phyloP scores from a whole-genome alignment of 2,113 vertebrate genomes.

The Cinclus mexicanus region DNA sequence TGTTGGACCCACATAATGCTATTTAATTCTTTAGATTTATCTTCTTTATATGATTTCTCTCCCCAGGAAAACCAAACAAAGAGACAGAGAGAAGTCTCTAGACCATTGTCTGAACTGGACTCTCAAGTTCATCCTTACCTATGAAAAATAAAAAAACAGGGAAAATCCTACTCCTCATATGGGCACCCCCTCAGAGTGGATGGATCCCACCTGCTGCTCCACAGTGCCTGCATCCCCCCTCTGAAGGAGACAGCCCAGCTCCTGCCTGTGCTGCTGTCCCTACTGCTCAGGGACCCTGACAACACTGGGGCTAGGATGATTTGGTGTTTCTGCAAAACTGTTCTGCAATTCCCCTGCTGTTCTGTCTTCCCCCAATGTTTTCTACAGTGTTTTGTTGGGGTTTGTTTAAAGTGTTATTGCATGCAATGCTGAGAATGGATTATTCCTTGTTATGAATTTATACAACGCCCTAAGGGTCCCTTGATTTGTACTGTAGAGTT shows the following conservation, averaged over 20 bases:
- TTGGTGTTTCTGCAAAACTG: not conserved
- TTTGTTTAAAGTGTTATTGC: not conserved
- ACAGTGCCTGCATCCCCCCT: not conserved
- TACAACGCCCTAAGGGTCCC: not conserved
- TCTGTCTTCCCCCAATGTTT: not conserved
- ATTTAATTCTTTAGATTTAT: not conserved
- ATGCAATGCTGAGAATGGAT: not conserved
- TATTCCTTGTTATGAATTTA: slow-evolving; percentile 51
- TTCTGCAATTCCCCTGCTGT: not conserved
- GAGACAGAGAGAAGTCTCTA: not conserved
- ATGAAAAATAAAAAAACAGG: not conserved
- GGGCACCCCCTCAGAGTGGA: not conserved
- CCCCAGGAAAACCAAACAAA: not conserved
- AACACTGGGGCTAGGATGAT: not conserved
- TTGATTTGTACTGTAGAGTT: slow-evolving; percentile 39
- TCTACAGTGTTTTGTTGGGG: not conserved
- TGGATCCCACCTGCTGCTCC: not conserved
- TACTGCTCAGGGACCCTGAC: not conserved
- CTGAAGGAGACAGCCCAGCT: not conserved
- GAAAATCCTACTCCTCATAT: not conserved
- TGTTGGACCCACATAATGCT: fast-evolving
- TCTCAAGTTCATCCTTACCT: not conserved
- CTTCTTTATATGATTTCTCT: not conserved
- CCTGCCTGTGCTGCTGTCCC: not conserved
- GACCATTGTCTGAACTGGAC: fast-evolving